Evolutionary conservation across 2,888 invertebrate genomes (phyloP).

Genomic region (Eurytoma californica): DNA sequence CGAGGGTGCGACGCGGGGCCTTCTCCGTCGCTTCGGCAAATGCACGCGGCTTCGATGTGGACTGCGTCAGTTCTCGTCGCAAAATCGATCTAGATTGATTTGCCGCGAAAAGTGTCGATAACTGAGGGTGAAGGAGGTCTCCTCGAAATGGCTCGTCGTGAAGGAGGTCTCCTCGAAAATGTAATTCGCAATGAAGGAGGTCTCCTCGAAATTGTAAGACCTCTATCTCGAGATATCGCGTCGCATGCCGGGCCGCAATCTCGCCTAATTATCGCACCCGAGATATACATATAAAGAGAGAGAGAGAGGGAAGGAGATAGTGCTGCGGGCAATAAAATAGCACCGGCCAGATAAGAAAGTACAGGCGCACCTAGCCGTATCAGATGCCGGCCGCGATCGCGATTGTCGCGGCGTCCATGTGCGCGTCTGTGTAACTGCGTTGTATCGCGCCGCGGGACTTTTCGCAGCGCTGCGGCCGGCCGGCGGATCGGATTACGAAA

Average conservation of each 20-base stretch:
- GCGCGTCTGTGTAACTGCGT: neutral
- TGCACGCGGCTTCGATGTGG: too few relatives aligned
- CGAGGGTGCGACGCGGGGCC: too few relatives aligned
- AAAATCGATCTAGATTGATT: neutral
- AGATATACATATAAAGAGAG: too few relatives aligned
- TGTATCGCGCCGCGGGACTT: neutral
- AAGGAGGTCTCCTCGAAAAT: constrained; percentile 21
- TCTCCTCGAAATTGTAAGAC: constrained; percentile 1
- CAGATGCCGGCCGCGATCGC: neutral
- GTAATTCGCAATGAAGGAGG: constrained; percentile 27
- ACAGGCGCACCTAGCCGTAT: constrained; percentile 14
- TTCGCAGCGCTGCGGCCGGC: constrained; percentile 13
- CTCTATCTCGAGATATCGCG: neutral
- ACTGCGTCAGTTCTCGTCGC: neutral
- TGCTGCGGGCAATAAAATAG: constrained; percentile 13
- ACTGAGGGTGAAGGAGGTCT: neutral
- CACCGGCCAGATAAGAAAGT: neutral
- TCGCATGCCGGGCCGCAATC: neutral
- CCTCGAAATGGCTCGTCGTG: neutral
- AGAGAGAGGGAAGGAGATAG: too few relatives aligned
- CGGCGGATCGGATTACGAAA: constrained; percentile 50
- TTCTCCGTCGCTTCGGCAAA: too few relatives aligned
- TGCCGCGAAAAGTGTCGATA: neutral
- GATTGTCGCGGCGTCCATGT: constrained; percentile 9
- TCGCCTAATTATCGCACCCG: constrained; percentile 25